Base-by-base conservation (phyloP, 2,113 vertebrate genomes). In the Sceloporus undulatus region DNA sequence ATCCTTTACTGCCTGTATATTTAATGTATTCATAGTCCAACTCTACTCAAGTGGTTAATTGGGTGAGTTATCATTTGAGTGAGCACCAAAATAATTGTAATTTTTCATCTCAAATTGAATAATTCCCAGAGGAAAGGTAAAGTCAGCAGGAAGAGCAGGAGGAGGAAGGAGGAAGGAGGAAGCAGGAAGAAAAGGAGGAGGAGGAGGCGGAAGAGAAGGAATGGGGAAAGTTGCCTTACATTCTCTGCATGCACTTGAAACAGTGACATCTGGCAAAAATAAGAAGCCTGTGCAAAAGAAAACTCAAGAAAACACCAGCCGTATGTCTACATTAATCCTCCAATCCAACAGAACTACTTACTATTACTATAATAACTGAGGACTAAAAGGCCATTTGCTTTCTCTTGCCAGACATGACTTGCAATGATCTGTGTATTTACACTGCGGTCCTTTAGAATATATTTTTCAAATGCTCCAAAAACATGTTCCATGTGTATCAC, bases 1-100 rank as follows among this genome's bases (percentile, higher is more conserved):
- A 70, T 79, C 13, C 27, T n/a, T 68, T 87, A 8, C 19, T 71
- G 77, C 14, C 52, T 87, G 23, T 38, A 73, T 29, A 65, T 76
- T 52, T 66, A 87, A 81, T 62, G 82, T 87, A 87, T 76, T 82
- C 70, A 65, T 62, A 82, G 19, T 87, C 71, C 40, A 87, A 52
- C 21, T 48, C 38, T 52, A 52, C 38, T 66, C 70, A 87, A 27
- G 71, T 86, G 65, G 42, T 79, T 70, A 86, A 86, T 40, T 79
- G 66, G 40, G 79, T n/a, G 71, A 76, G 40, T 81, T 81, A 54
- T 38, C 71, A 52, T 75, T 87, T 82, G 71, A 82, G 40, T 75
- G 29, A 87, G 56, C 73, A 82, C 56, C 71, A 75, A 75, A 40
- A 87, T 66, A 70, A 11, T 56, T 48, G 23, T 40, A 52, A 38